A percentile compares a stretch with the other conserved stretches of the same genome.
phyloP scores from a whole-genome alignment of 1,140 invertebrate genomes.

The Heliconius congener region DNA sequence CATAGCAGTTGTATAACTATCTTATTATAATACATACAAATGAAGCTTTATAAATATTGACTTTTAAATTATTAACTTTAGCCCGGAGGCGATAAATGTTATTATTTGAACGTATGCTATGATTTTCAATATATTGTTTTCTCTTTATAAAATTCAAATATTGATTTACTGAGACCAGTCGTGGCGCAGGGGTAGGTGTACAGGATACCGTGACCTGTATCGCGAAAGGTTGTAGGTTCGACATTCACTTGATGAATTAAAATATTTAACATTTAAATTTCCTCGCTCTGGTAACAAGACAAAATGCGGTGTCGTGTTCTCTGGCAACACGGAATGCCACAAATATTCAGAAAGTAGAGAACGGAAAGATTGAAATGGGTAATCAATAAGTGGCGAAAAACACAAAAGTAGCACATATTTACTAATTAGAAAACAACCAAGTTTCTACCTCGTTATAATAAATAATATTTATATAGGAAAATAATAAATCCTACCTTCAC shows the following conservation, averaged over 20 bases:
- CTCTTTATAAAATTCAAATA: background rate
- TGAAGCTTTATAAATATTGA: background rate
- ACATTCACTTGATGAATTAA: too few species aligned
- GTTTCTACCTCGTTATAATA: background rate
- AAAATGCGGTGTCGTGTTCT: too few species aligned
- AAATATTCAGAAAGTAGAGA: too few species aligned
- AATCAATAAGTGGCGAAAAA: too few species aligned
- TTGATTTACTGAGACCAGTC: background rate
- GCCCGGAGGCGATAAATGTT: background rate
- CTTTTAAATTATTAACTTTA: background rate
- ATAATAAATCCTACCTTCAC: background rate
- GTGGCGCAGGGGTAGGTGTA: too few species aligned
- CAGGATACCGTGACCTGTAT: too few species aligned
- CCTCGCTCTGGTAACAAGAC: too few species aligned
- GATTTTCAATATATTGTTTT: background rate
- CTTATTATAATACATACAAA: background rate
- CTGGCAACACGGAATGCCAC: too few species aligned
- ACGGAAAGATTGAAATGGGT: too few species aligned
- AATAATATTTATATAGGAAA: background rate
- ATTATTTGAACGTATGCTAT: background rate
- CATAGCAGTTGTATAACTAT: background rate
- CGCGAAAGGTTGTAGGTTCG: too few species aligned
- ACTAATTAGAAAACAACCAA: background rate
- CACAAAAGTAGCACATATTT: too few species aligned
- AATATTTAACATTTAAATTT: too few species aligned